A percentile compares a stretch with the other conserved stretches of the same genome.
Evolutionary conservation across 2,113 vertebrate species (phyloP).

Genomic region (Girardinichthys multiradiatus): DNA sequence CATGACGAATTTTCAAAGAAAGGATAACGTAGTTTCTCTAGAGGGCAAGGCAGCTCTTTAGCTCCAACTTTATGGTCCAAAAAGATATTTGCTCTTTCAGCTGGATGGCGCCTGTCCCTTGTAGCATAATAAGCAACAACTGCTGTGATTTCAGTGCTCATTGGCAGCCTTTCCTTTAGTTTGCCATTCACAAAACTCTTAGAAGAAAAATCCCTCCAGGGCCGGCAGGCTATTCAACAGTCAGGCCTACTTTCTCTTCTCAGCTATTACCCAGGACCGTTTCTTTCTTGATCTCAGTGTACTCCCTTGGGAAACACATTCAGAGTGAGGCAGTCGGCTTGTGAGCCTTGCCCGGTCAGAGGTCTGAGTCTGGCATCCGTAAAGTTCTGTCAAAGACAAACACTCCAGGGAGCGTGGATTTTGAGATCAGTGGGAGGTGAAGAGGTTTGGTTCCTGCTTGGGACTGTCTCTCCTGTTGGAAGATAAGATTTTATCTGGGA

Average conservation of each 20-base stretch:
- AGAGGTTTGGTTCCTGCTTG: conserved; percentile 53
- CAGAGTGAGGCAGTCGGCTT: conserved; percentile 26
- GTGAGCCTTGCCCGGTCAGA: conserved; percentile 31
- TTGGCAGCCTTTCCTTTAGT: conserved; percentile 49
- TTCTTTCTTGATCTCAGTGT: conserved; percentile 27
- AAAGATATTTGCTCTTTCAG: conserved; percentile 51
- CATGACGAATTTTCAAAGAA: not conserved
- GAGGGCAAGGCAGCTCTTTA: conserved; percentile 54
- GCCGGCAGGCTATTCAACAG: conserved; percentile 43
- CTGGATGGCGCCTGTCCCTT: conserved; percentile 7
- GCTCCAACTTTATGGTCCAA: conserved; percentile 11
- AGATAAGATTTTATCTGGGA: conserved; percentile 47
- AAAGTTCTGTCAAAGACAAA: conserved; percentile 45
- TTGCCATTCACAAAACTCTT: conserved; percentile 58
- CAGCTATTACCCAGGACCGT: conserved; percentile 20
- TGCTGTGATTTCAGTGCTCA: conserved; percentile 37
- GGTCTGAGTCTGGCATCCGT: conserved; percentile 39
- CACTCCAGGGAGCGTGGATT: conserved; percentile 11
- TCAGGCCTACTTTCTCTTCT: conserved; percentile 48
- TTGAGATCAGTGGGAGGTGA: conserved; percentile 51
- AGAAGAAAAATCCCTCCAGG: conserved; percentile 37
- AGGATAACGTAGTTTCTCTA: conserved; percentile 23
- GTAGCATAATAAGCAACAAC: conserved; percentile 21
- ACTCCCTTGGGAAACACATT: conserved; percentile 35
- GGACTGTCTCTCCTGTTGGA: conserved; percentile 16